A percentile compares a stretch with the other conserved stretches of the same genome.
These are phyloP conservation scores for Danio albolineatus DNA, from an alignment of 2,797 vertebrate species.

Conservation along the genomic window DNA sequence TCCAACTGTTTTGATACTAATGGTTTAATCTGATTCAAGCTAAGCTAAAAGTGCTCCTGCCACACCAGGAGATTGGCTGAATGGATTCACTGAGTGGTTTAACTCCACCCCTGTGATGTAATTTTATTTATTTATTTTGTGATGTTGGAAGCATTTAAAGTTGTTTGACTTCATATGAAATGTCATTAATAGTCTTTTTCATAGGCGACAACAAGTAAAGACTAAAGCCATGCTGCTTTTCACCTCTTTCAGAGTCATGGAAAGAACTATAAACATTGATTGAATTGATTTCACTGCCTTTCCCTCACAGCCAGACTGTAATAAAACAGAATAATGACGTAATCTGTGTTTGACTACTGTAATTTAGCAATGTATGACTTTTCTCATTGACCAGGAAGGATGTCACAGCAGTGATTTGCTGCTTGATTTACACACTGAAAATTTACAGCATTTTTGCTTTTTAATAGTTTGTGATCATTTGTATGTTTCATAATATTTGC, in stretches of 20 bases:
- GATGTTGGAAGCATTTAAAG: not conserved
- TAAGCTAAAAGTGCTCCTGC: no score
- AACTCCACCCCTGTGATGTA: no score
- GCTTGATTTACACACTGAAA: not conserved
- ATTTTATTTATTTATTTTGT: no score
- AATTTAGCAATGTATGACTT: not conserved
- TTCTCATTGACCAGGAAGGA: not conserved
- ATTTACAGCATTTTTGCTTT: not conserved
- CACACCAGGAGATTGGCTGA: no score
- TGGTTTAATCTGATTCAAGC: no score
- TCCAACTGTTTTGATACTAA: no score
- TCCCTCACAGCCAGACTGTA: conserved; percentile 36
- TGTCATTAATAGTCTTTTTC: not conserved
- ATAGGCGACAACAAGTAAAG: not conserved
- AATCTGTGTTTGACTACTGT: not conserved
- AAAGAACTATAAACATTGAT: conserved; percentile 26
- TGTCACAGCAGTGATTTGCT: not conserved
- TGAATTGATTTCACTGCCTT: not conserved
- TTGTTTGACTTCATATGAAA: not conserved
- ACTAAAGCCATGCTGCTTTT: not conserved
- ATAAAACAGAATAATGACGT: conserved; percentile 4
- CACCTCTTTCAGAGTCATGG: not conserved
- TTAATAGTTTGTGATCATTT: no score
- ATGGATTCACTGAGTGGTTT: no score
- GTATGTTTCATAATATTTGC: no score